Evolutionary conservation across 2,113 vertebrate species (phyloP).

Genomic region (Vidua macroura): DNA sequence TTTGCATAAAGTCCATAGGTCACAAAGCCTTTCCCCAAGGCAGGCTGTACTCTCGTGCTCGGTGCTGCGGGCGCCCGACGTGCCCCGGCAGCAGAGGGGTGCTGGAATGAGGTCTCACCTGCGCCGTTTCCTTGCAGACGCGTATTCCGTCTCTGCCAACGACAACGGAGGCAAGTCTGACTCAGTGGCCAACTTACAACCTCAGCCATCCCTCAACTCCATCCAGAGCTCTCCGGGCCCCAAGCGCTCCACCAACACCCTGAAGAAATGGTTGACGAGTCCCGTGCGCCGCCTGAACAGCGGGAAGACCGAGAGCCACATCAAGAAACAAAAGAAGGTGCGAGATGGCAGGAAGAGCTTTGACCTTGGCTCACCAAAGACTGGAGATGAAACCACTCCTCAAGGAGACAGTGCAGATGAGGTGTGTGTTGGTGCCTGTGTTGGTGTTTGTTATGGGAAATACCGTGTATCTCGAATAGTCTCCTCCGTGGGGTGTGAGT

Average conservation of each 20-base stretch:
- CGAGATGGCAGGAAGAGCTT: constrained; percentile 87
- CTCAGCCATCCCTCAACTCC: constrained; percentile 90
- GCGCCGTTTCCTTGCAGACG: constrained; percentile 74
- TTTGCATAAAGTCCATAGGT: not conserved
- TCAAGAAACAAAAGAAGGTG: constrained; percentile 93
- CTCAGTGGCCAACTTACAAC: constrained; percentile 91
- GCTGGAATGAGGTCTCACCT: not conserved
- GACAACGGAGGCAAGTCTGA: constrained; percentile 90
- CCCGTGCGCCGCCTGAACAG: constrained; percentile 94
- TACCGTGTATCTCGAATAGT: accelerated
- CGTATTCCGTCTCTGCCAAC: constrained; percentile 79
- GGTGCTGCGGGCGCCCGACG: not conserved
- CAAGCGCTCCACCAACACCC: constrained; percentile 94
- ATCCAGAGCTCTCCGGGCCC: constrained; percentile 92
- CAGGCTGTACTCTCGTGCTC: not conserved
- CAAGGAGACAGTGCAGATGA: constrained; percentile 90
- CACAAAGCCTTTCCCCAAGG: not conserved
- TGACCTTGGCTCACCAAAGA: constrained; percentile 84
- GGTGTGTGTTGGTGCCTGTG: constrained; percentile 71
- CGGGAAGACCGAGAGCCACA: constrained; percentile 87
- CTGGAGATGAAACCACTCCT: constrained; percentile 79
- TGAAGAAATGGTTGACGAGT: constrained; percentile 96
- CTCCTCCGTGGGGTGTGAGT: not conserved
- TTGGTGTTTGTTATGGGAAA: not conserved
- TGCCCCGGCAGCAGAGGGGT: not conserved